A percentile compares a stretch with the other conserved stretches of the same genome.
phyloP scores from a whole-genome alignment of 2,888 invertebrate genomes.

The Dynastes hyllus region DNA sequence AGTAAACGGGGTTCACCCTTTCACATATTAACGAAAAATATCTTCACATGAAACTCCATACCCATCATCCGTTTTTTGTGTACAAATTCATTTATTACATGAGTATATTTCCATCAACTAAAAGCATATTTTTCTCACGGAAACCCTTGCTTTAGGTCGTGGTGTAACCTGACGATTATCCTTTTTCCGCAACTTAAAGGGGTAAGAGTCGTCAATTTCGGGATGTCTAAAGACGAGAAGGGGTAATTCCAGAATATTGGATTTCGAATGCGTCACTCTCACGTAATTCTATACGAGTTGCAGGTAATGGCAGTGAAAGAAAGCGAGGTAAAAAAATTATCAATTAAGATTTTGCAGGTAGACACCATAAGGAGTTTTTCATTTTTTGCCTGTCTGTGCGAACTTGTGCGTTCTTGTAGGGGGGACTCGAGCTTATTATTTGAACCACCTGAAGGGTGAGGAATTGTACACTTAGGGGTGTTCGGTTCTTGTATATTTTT shows the following conservation, averaged over 20 bases:
- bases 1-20: too few species aligned
- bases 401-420: not conserved
- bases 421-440: not conserved
- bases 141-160: too few species aligned
- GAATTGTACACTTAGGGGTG: too few species aligned
- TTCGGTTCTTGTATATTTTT: too few species aligned
- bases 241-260: not conserved
- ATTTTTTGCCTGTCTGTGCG: constrained; percentile 6
- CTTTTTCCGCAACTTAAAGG: not conserved
- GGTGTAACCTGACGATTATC: not conserved
- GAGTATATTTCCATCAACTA: too few species aligned
- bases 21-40: too few species aligned
- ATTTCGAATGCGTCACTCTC: not conserved
- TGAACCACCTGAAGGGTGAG: too few species aligned
- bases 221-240: too few species aligned
- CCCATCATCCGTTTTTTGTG: too few species aligned
- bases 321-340: not conserved
- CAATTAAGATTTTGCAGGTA: constrained; percentile 25
- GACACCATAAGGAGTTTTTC: not conserved
- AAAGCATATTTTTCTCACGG: too few species aligned
- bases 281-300: not conserved
- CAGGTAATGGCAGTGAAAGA: not conserved
- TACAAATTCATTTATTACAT: too few species aligned
- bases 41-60: too few species aligned
- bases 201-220: not conserved